Evolutionary conservation across 2,797 vertebrate genomes (phyloP).

Genomic region (Sebastes itinus): DNA sequence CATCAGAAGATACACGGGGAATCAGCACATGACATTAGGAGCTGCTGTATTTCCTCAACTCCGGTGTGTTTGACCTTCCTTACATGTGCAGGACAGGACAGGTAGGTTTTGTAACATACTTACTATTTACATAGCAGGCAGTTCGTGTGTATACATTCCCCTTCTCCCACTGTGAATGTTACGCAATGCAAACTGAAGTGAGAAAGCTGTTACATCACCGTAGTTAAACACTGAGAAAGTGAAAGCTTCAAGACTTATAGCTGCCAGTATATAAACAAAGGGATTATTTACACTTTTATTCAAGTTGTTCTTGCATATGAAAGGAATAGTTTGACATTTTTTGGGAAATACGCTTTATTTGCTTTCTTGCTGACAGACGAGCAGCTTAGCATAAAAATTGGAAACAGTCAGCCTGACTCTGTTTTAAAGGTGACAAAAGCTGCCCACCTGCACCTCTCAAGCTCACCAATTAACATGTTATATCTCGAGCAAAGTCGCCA

Average conservation of each 20-base stretch:
- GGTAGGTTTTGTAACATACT: not conserved
- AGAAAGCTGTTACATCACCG: not conserved
- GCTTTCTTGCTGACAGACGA: not conserved
- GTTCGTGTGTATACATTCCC: not conserved
- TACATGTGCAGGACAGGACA: not conserved
- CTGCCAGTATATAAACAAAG: not conserved
- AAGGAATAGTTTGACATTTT: not conserved
- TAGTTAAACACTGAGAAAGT: not conserved
- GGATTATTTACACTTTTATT: not conserved
- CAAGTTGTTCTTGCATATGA: not conserved
- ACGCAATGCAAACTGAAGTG: not conserved
- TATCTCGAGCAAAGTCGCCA: not conserved
- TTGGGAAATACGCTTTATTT: not conserved
- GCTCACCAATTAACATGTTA: not conserved
- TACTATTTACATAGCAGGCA: not conserved
- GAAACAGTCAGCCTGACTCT: not conserved
- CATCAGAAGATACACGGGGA: not conserved
- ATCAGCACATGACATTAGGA: not conserved
- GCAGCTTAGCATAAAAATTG: not conserved
- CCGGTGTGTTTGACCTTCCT: not conserved
- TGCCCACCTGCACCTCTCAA: not conserved
- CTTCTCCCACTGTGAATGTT: not conserved
- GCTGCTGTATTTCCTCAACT: not conserved
- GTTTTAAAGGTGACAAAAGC: not conserved
- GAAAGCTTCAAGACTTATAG: not conserved